These are phyloP conservation scores for Leucoraja ocellata DNA, from an alignment of 2,797 vertebrate genomes.

Conservation along the genomic window DNA sequence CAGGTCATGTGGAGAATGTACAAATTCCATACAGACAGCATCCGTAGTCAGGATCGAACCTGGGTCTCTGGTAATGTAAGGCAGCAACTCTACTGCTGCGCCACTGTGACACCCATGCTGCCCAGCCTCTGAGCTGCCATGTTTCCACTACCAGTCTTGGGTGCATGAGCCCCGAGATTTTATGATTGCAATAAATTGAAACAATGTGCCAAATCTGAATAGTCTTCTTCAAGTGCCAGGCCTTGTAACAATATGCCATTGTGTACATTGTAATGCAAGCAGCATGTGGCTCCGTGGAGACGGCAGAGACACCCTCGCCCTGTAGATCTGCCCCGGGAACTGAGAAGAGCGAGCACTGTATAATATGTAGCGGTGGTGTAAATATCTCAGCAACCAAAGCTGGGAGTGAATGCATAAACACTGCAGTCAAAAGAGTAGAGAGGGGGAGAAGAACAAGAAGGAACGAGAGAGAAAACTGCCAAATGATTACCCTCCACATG, in stretches of 20 bases:
- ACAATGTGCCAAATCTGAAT: not conserved
- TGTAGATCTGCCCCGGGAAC: not conserved
- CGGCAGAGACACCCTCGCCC: not conserved
- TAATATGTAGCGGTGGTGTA: no score
- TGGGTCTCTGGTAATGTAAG: no score
- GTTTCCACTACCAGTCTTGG: not conserved
- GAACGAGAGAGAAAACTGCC: not conserved
- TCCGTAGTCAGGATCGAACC: no score
- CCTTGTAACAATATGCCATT: not conserved
- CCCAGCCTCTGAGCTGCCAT: not conserved
- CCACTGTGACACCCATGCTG: no score
- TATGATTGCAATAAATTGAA: not conserved
- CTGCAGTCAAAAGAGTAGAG: not conserved
- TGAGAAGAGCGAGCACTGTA: not conserved
- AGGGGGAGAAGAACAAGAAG: no score
- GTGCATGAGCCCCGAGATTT: not conserved
- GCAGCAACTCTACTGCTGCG: no score
- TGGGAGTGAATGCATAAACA: not conserved
- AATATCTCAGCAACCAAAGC: not conserved
- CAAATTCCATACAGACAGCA: no score
- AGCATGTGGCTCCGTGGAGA: not conserved
- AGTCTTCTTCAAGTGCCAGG: not conserved
- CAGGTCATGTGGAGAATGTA: no score
- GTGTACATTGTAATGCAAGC: constrained; percentile 11
- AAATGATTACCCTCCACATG: not conserved